Percentiles rank a stretch among this genome's conserved stretches.
These are phyloP conservation scores for Nycticorax nycticorax DNA, from an alignment of 2,113 vertebrate genomes.

Conservation along the genomic window DNA sequence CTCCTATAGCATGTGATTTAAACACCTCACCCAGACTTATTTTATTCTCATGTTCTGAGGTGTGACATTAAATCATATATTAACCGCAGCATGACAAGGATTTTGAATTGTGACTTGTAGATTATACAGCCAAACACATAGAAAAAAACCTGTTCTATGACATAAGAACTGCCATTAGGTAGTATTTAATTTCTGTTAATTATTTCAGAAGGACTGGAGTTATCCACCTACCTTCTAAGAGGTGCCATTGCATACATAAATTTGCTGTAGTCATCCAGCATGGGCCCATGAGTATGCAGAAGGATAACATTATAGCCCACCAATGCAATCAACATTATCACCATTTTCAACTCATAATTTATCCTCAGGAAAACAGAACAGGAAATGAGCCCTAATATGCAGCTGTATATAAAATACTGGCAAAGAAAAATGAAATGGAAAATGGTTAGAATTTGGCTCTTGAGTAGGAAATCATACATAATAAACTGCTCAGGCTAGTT, in stretches of 20 bases:
- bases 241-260: conserved; percentile 85
- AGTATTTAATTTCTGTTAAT: neutral
- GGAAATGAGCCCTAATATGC: conserved; percentile 93
- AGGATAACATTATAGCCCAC: conserved; percentile 92
- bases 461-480: neutral
- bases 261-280: conserved; percentile 91
- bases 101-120: neutral
- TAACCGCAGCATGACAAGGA: neutral
- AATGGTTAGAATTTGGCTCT: neutral
- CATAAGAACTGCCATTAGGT: neutral
- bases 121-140: neutral
- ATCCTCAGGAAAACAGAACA: conserved; percentile 96
- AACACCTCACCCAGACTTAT: neutral
- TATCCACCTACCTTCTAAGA: conserved; percentile 82
- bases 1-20: neutral
- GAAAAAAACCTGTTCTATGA: neutral
- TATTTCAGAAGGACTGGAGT: neutral
- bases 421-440: neutral
- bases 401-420: conserved; percentile 98
- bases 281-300: conserved; percentile 87
- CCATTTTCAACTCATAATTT: conserved; percentile 96
- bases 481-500: neutral
- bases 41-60: neutral
- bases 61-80: neutral
- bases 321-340: conserved; percentile 91